A percentile compares a stretch with the other conserved stretches of the same genome.
These are phyloP conservation scores for Drosophila phalerata DNA, from an alignment of 2,888 invertebrate species.

Conservation along the genomic window DNA sequence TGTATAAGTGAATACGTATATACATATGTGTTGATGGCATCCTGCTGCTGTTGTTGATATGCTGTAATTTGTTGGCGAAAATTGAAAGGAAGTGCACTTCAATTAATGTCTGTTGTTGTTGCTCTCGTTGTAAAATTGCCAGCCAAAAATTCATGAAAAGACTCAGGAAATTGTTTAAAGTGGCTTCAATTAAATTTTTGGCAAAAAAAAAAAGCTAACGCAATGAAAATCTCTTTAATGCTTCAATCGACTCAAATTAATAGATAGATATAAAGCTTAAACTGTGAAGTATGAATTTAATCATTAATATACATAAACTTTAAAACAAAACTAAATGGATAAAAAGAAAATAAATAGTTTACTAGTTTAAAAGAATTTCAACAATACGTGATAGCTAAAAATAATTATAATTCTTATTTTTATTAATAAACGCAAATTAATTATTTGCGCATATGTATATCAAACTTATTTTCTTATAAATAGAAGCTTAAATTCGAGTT, in stretches of 20 bases:
- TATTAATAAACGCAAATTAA: too few relatives aligned
- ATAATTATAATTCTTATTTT: too few relatives aligned
- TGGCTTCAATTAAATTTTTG: conserved; percentile 2
- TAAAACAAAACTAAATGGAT: background rate
- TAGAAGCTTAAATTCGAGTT: background rate
- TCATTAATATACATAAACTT: too few relatives aligned
- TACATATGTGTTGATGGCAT: conserved; percentile 9
- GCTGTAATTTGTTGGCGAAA: conserved; percentile 71
- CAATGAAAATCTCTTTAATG: conserved; percentile 10
- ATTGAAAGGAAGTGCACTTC: conserved; percentile 80
- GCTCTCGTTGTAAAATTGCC: conserved; percentile 16
- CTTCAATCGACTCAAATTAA: background rate
- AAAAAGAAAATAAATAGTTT: background rate
- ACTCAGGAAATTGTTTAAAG: conserved; percentile 14
- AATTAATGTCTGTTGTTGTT: conserved; percentile 57
- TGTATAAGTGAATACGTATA: conserved; percentile 6
- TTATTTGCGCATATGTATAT: too few relatives aligned
- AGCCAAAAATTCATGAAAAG: conserved; percentile 10
- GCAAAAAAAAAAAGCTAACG: background rate
- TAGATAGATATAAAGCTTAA: too few relatives aligned
- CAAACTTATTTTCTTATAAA: background rate
- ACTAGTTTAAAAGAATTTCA: background rate
- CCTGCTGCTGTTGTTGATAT: conserved; percentile 59
- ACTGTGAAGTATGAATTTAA: background rate
- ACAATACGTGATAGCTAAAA: too few relatives aligned